Conservation (phyloP, 2,888 invertebrate genomes). For the Empis stercorea region DNA sequence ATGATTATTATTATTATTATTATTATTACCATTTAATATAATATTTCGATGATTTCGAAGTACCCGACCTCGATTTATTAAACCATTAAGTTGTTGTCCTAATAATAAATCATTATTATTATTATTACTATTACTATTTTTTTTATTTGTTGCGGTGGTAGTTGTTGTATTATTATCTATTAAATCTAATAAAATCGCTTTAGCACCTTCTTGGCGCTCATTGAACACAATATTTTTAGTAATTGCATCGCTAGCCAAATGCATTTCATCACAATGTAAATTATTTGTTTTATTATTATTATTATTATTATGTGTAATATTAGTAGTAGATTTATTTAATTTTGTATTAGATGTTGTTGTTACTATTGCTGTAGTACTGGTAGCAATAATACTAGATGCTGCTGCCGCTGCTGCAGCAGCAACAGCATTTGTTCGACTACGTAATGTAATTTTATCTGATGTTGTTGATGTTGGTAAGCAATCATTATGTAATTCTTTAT, state of each 20-base stretch:
- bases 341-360: slow-evolving; percentile 2
- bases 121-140: neutral
- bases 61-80: slow-evolving; percentile 2
- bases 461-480: neutral
- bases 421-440: neutral
- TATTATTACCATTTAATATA: neutral
- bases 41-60: slow-evolving; percentile 7
- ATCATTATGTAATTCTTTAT: neutral
- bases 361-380: slow-evolving; percentile 17
- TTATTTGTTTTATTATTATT: neutral
- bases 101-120: too few species aligned
- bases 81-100: slow-evolving; percentile 2
- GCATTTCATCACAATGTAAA: too few species aligned
- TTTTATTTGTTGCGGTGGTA: slow-evolving; percentile 16
- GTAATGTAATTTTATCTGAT: too few species aligned
- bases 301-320: too few species aligned
- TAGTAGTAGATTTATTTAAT: neutral
- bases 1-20: too few species aligned
- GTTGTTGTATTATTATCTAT: slow-evolving; percentile 13
- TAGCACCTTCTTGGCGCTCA: slow-evolving; percentile 34
- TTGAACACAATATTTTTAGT: slow-evolving; percentile 34
- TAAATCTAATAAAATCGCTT: neutral
- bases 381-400: slow-evolving; percentile 31
- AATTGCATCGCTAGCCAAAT: slow-evolving; percentile 31
- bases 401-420: slow-evolving; percentile 14